Evolutionary conservation across 2,113 vertebrate genomes (phyloP).

Genomic region (Pelecanoides urinatrix): DNA sequence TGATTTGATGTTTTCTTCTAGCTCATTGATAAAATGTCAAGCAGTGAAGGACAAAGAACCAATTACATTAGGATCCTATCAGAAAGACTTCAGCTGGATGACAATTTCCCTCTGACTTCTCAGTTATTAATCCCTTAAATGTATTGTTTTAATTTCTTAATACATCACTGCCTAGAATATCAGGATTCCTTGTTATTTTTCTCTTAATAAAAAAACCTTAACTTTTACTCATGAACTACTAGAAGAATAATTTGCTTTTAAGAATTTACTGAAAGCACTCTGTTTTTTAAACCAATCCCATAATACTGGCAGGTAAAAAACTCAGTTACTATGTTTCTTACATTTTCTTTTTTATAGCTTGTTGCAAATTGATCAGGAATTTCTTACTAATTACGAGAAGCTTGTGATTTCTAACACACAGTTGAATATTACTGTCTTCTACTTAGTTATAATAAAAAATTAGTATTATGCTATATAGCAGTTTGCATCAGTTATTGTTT

Average conservation of each 20-base stretch:
- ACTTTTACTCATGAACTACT: neutral
- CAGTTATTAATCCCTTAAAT: slow-evolving; percentile 17
- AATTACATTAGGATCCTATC: slow-evolving; percentile 7
- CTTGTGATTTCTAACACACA: neutral
- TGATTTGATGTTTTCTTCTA: slow-evolving; percentile 48
- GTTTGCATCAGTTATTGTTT: neutral
- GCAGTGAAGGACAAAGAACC: slow-evolving; percentile 41
- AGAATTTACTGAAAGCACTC: neutral
- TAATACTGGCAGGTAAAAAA: neutral
- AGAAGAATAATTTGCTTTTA: neutral
- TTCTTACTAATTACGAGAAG: neutral
- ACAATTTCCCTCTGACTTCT: neutral
- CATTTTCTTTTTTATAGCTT: neutral
- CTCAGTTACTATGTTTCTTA: neutral
- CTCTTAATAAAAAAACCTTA: neutral
- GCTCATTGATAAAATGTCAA: slow-evolving; percentile 44
- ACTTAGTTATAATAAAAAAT: neutral
- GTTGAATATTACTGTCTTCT: neutral
- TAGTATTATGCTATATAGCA: neutral
- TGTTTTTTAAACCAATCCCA: neutral
- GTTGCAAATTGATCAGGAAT: neutral
- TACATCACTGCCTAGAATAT: neutral
- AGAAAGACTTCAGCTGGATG: slow-evolving; percentile 21
- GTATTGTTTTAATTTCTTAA: neutral
- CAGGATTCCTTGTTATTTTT: neutral